Evolutionary conservation across 2,113 vertebrate species (phyloP).

Genomic region (Excalfactoria chinensis): DNA sequence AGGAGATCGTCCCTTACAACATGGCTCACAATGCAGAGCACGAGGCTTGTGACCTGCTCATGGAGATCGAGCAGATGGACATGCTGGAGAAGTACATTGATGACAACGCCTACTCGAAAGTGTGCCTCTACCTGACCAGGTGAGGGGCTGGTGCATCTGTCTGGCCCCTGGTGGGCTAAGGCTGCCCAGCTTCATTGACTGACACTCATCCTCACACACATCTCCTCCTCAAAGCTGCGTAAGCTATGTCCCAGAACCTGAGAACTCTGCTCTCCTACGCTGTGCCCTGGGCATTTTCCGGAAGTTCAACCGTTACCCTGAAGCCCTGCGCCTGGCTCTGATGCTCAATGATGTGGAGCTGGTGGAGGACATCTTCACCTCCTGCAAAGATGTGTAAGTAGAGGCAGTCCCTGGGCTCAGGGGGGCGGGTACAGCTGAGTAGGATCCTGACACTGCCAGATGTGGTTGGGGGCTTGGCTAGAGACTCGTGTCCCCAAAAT

Average conservation of each 20-base stretch:
- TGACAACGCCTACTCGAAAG: conserved; percentile 96
- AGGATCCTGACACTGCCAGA: neutral
- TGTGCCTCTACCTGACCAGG: conserved; percentile 98
- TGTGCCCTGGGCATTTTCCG: conserved; percentile 95
- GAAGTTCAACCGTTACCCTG: conserved; percentile 94
- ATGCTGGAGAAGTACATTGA: conserved; percentile 97
- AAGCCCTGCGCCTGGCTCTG: conserved; percentile 93
- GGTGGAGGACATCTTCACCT: conserved; percentile 98
- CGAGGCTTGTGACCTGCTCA: conserved; percentile 96
- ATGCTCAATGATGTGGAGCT: conserved; percentile 98
- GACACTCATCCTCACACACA: rapidly evolving
- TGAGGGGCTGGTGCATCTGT: conserved; percentile 41
- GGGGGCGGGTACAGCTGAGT: neutral
- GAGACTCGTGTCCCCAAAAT: neutral
- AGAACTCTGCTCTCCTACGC: conserved; percentile 94
- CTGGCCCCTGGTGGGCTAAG: neutral
- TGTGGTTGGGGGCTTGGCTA: neutral
- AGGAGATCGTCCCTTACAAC: conserved; percentile 97
- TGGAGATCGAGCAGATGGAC: conserved; percentile 97
- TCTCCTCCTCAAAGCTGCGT: conserved; percentile 85
- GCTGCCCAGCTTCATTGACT: neutral
- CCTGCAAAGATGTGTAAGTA: conserved; percentile 96
- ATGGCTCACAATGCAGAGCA: conserved; percentile 99
- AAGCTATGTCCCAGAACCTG: conserved; percentile 96
- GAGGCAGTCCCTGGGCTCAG: rapidly evolving